phyloP scores from a whole-genome alignment of 2,888 invertebrate species.

The Linyphia triangularis region DNA sequence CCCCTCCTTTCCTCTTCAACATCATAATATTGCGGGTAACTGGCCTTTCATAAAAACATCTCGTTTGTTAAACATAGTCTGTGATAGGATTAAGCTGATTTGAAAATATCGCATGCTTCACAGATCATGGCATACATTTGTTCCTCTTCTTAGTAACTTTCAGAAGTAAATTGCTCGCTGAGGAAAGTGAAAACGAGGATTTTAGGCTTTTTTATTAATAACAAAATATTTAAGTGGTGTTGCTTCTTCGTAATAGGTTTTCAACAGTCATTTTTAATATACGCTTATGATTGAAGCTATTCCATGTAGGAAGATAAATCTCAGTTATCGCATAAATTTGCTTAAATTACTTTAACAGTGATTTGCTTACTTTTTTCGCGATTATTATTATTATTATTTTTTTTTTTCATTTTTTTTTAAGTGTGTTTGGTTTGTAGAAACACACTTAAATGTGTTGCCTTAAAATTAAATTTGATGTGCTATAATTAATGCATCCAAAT shows the following conservation, averaged over 20 bases:
- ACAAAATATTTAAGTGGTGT: background rate
- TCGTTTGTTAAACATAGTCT: conserved; percentile 37
- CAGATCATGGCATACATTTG: conserved; percentile 28
- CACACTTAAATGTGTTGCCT: no score
- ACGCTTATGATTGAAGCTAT: no score
- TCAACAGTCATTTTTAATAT: background rate
- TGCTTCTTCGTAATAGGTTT: conserved; percentile 15
- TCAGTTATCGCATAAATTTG: no score
- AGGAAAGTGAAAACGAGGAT: background rate
- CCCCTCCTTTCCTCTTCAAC: conserved; percentile 8
- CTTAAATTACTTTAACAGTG: no score
- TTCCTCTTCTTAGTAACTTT: conserved; percentile 5
- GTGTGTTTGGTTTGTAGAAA: no score
- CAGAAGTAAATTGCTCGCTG: background rate
- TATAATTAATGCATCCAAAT: no score
- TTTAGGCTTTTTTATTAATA: background rate
- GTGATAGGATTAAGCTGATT: conserved; percentile 27
- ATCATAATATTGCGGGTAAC: conserved; percentile 5
- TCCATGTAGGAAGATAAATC: no score
- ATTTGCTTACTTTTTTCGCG: no score
- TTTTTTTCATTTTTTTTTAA: no score
- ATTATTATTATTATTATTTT: no score
- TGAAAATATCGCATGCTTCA: conserved; percentile 29
- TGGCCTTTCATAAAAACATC: conserved; percentile 7
- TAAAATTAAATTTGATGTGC: no score